Evolutionary conservation across 2,113 vertebrate genomes (phyloP).

Genomic region (Dasyprocta punctata): DNA sequence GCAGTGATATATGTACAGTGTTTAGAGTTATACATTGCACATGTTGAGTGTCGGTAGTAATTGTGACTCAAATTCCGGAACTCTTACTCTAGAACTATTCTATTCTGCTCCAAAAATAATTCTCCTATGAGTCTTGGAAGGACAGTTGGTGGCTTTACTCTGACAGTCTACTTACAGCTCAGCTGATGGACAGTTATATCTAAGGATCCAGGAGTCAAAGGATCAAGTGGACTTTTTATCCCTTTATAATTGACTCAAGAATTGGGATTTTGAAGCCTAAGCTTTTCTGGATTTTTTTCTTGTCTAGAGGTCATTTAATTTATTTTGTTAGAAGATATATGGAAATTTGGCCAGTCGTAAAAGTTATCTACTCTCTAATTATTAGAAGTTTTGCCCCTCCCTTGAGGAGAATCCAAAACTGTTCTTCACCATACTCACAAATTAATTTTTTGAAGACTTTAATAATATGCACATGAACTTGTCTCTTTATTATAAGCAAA

Average conservation of each 20-base stretch:
- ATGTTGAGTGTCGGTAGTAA: neutral
- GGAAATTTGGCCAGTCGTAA: conserved; percentile 2
- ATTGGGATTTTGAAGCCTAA: neutral
- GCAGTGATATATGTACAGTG: neutral
- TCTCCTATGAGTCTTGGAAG: neutral
- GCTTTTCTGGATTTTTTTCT: neutral
- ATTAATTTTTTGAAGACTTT: neutral
- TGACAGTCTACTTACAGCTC: neutral
- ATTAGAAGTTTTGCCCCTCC: neutral
- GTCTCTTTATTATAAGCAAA: neutral
- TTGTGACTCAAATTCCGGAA: neutral
- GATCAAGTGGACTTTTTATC: neutral
- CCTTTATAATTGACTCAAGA: neutral
- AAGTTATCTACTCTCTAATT: neutral
- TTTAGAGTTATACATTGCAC: neutral
- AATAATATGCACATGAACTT: neutral
- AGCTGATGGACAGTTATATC: neutral
- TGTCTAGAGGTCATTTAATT: neutral
- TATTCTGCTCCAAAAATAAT: neutral
- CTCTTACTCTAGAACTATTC: neutral
- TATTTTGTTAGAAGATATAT: conserved; percentile 22
- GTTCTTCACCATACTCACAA: neutral
- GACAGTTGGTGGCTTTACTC: neutral
- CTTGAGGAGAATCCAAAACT: neutral
- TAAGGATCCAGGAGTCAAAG: neutral